These are phyloP conservation scores for Corythucha ciliata DNA, from an alignment of 2,888 invertebrate species.

Conservation along the genomic window DNA sequence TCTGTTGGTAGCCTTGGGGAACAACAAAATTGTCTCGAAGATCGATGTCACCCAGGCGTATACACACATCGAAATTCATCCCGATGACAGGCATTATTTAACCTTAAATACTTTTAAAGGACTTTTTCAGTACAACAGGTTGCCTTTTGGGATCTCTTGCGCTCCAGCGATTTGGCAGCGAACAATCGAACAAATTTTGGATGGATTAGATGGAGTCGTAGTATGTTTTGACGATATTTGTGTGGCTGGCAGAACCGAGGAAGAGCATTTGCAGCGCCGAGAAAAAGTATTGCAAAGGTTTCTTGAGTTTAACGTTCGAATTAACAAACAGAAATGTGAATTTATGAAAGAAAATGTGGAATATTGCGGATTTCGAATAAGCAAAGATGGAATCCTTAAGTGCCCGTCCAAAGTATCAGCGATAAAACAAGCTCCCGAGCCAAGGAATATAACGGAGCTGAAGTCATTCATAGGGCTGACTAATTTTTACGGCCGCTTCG, in stretches of 20 bases:
- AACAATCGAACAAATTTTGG: slow-evolving; percentile 1
- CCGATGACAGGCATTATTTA: not conserved
- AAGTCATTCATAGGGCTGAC: slow-evolving; percentile 39
- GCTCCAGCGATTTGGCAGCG: slow-evolving; percentile 4
- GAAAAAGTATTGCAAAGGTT: slow-evolving; percentile 2
- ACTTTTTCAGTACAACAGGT: not conserved
- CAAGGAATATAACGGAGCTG: slow-evolving; percentile 16
- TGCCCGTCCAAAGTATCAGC: slow-evolving; percentile 16
- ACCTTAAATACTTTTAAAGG: slow-evolving; percentile 8
- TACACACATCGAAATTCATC: slow-evolving; percentile 2
- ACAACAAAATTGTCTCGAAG: not conserved
- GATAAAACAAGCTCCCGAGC: slow-evolving; percentile 24
- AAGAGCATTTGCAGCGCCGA: not conserved
- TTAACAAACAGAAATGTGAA: slow-evolving; percentile 1
- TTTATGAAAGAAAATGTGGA: slow-evolving; percentile 9
- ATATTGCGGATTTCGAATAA: slow-evolving; percentile 23
- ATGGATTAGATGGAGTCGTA: not conserved
- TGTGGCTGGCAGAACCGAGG: not conserved
- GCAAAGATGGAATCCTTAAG: slow-evolving; percentile 20
- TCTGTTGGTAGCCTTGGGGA: too few species aligned
- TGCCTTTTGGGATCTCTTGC: slow-evolving; percentile 3
- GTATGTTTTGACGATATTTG: slow-evolving; percentile 3
- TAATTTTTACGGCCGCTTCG: slow-evolving; percentile 38
- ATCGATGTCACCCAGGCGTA: slow-evolving; percentile 1
- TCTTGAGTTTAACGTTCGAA: not conserved